phyloP scores from a whole-genome alignment of 2,797 vertebrate species.

The Acestrorhynchus altus region DNA sequence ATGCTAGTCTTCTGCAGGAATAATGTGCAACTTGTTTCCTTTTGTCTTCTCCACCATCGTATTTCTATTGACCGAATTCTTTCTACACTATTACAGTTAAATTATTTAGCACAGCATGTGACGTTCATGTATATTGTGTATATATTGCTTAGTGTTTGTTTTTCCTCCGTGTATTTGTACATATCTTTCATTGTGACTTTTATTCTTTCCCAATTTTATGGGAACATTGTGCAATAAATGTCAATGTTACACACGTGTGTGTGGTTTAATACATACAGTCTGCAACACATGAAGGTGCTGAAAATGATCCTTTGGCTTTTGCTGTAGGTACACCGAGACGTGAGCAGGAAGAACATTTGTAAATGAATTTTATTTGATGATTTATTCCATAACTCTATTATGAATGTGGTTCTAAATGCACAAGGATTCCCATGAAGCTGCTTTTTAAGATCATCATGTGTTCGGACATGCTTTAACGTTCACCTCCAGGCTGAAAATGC shows the following conservation, averaged over 20 bases:
- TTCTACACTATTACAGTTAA: slow-evolving; percentile 81
- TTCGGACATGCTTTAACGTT: too few species aligned
- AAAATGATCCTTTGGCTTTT: too few species aligned
- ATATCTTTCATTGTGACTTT: slow-evolving; percentile 87
- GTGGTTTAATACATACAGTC: slow-evolving; percentile 19
- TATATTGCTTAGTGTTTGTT: slow-evolving; percentile 78
- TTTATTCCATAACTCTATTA: too few species aligned
- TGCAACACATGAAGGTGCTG: too few species aligned
- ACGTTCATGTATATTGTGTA: slow-evolving; percentile 91
- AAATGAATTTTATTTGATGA: too few species aligned
- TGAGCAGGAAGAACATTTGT: too few species aligned
- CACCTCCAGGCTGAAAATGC: too few species aligned
- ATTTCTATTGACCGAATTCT: slow-evolving; percentile 74
- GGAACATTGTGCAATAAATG: slow-evolving; percentile 99
- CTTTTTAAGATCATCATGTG: too few species aligned
- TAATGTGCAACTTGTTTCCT: slow-evolving; percentile 59
- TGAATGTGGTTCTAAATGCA: too few species aligned
- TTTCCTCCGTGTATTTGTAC: slow-evolving; percentile 86
- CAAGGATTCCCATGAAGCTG: too few species aligned
- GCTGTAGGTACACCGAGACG: too few species aligned
- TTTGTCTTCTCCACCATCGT: slow-evolving; percentile 67
- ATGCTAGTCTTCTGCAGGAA: slow-evolving; percentile 55
- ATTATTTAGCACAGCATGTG: slow-evolving; percentile 85
- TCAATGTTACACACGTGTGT: slow-evolving; percentile 63
- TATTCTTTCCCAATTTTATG: slow-evolving; percentile 95